Evolutionary conservation across 2,888 invertebrate genomes (phyloP).

Genomic region (Drosophila algonquin): DNA sequence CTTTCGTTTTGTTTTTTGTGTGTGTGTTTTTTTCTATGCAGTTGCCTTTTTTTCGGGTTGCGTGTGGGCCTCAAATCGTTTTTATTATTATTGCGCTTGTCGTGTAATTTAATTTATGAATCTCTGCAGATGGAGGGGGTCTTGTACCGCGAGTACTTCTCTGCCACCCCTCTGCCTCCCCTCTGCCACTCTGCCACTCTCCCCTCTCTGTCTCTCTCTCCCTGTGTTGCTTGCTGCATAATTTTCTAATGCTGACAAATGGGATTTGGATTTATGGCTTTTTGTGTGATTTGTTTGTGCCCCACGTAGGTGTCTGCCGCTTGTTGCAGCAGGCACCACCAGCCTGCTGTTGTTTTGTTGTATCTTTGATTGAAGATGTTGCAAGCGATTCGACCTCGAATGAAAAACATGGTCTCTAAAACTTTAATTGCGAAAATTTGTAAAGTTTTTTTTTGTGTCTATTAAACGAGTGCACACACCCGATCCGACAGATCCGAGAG

Average conservation of each 20-base stretch:
- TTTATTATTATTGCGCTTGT: slow-evolving; percentile 78
- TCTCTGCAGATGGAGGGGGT: slow-evolving; percentile 24
- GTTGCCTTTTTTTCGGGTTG: slow-evolving; percentile 46
- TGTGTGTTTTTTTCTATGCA: slow-evolving; percentile 4
- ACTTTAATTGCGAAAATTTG: slow-evolving; percentile 4
- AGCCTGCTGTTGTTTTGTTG: neutral
- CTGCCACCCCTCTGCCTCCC: slow-evolving; percentile 36
- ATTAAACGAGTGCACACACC: no score
- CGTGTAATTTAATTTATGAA: slow-evolving; percentile 79
- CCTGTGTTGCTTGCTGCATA: slow-evolving; percentile 57
- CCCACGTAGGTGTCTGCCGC: slow-evolving; percentile 53
- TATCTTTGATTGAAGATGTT: slow-evolving; percentile 69
- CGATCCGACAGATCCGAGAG: neutral
- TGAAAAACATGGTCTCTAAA: slow-evolving; percentile 40
- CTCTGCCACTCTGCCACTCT: slow-evolving; percentile 1
- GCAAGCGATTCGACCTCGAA: slow-evolving; percentile 68
- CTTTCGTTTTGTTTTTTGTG: slow-evolving; percentile 14
- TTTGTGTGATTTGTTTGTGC: slow-evolving; percentile 32
- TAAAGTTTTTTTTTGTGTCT: neutral
- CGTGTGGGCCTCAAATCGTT: slow-evolving; percentile 77
- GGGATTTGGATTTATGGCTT: slow-evolving; percentile 77
- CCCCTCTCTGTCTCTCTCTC: slow-evolving; percentile 24
- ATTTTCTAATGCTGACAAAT: slow-evolving; percentile 80
- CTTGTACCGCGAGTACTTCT: slow-evolving; percentile 41
- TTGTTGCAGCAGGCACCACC: neutral